Evolutionary conservation across 2,113 vertebrate genomes (phyloP).

Genomic region (Neopipo cinnamomea): DNA sequence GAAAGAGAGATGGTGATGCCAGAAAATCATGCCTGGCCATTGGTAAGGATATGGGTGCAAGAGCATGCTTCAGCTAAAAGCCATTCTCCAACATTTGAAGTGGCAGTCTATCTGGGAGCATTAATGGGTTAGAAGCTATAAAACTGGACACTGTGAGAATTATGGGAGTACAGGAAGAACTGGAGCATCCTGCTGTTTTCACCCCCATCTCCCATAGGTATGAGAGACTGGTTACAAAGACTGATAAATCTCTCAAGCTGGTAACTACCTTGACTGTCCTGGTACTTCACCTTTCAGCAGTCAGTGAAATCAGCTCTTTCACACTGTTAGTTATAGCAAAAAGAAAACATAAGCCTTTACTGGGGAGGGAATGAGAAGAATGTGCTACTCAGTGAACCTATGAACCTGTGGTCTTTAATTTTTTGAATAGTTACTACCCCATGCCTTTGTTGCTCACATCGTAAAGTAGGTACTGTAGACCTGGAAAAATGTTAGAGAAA

Average conservation of each 20-base stretch:
- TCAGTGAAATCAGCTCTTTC: not conserved
- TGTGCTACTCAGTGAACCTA: not conserved
- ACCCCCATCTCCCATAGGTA: fast-evolving
- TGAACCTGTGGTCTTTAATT: not conserved
- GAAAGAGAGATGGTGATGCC: not conserved
- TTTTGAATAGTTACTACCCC: not conserved
- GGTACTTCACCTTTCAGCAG: not conserved
- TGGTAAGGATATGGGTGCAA: not conserved
- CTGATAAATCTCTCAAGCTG: not conserved
- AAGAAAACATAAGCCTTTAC: not conserved
- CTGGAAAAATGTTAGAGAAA: not conserved
- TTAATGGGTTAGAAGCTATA: not conserved
- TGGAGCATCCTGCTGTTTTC: not conserved
- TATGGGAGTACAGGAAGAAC: not conserved
- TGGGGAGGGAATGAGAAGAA: not conserved
- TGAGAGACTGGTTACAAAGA: not conserved
- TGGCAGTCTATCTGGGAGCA: not conserved
- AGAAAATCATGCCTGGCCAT: not conserved
- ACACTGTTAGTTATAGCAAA: not conserved
- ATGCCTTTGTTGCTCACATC: not conserved
- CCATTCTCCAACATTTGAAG: not conserved
- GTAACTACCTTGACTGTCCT: not conserved
- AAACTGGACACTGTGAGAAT: not conserved
- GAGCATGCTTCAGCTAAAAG: not conserved
- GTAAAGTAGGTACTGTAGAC: not conserved